Conservation (phyloP, 2,888 invertebrate genomes). For the Rotaria magnacalcarata region DNA sequence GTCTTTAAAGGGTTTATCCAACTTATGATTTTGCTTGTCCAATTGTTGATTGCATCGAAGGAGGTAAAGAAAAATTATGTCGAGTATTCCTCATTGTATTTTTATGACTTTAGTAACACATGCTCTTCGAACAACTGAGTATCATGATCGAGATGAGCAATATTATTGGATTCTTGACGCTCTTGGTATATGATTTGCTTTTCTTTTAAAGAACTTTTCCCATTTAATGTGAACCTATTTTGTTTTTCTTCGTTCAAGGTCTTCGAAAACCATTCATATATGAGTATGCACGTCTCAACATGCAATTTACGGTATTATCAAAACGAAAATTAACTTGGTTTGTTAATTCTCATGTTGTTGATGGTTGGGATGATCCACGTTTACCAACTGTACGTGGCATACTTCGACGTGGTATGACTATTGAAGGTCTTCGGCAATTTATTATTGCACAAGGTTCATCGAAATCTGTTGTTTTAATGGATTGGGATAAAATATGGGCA, state of each 20-base stretch:
- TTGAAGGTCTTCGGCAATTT: slow-evolving; percentile 90
- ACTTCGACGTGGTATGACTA: slow-evolving; percentile 88
- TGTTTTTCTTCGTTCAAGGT: neutral
- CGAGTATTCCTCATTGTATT: too few species aligned
- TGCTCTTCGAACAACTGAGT: slow-evolving; percentile 92
- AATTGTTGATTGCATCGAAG: slow-evolving; percentile 92
- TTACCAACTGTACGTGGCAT: slow-evolving; percentile 97
- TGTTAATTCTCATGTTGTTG: slow-evolving; percentile 84
- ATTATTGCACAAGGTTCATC: slow-evolving; percentile 94
- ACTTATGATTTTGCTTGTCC: slow-evolving; percentile 99
- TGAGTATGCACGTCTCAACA: slow-evolving; percentile 90
- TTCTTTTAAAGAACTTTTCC: too few species aligned
- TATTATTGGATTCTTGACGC: slow-evolving; percentile 75
- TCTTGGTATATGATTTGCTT: slow-evolving; percentile 50
- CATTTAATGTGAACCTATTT: too few species aligned
- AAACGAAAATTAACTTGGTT: slow-evolving; percentile 97
- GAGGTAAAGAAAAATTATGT: slow-evolving; percentile 52
- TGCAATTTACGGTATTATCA: slow-evolving; percentile 94
- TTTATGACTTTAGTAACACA: slow-evolving; percentile 71
- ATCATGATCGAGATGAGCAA: slow-evolving; percentile 88
- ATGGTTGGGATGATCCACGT: slow-evolving; percentile 98
- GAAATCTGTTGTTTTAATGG: slow-evolving; percentile 94
- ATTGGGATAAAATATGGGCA: slow-evolving; percentile 99
- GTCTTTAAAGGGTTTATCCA: slow-evolving; percentile 78
- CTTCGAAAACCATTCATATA: slow-evolving; percentile 82